Conservation (phyloP, 2,797 vertebrate species). For the Molossus alvarezi region DNA sequence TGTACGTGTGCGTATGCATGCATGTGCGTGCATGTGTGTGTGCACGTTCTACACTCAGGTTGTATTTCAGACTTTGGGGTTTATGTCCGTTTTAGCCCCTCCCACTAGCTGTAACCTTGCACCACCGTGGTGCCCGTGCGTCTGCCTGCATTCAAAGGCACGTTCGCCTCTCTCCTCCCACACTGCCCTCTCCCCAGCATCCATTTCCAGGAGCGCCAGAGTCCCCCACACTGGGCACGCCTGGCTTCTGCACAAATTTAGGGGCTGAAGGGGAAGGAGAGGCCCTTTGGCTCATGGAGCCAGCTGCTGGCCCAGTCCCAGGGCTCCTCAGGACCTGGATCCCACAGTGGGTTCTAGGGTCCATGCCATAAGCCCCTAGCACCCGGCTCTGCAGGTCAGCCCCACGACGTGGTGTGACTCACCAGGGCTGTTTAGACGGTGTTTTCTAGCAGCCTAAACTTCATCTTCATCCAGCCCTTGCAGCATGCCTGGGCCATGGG, state of each 20-base stretch:
- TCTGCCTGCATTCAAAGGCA: neutral
- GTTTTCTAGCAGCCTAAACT: neutral
- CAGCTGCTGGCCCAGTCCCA: neutral
- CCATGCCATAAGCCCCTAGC: neutral
- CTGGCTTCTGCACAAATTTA: neutral
- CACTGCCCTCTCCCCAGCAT: neutral
- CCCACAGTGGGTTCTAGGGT: neutral
- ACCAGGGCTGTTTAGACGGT: neutral
- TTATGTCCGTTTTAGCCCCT: neutral
- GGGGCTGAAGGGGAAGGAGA: neutral
- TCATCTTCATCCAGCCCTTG: neutral
- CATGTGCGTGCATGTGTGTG: accelerated
- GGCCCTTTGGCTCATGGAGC: neutral
- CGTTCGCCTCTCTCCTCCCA: neutral
- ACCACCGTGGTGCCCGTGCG: neutral
- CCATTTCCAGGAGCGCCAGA: neutral
- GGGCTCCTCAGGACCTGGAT: neutral
- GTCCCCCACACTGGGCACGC: neutral
- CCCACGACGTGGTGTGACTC: neutral
- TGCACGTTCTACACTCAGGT: neutral
- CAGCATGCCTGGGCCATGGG: neutral
- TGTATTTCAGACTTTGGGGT: neutral
- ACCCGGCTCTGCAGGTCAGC: neutral
- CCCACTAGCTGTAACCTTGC: neutral
- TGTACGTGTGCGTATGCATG: accelerated